A percentile compares a stretch with the other conserved stretches of the same genome.
These are phyloP conservation scores for Microplitis demolitor DNA, from an alignment of 1,140 invertebrate genomes.

Conservation along the genomic window DNA sequence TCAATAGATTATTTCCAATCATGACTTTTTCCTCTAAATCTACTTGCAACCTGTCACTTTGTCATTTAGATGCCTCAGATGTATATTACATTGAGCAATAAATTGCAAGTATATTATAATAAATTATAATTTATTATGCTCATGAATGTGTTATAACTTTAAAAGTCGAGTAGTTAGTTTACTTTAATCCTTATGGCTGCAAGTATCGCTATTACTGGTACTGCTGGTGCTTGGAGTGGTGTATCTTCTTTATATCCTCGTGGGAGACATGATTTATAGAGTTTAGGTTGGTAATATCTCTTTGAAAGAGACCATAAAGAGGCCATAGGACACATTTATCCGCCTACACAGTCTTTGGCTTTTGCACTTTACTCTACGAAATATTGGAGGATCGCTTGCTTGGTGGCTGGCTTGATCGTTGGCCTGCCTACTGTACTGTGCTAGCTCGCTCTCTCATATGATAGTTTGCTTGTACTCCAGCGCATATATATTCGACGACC, in stretches of 20 bases:
- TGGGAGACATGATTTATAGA: slow-evolving; percentile 16
- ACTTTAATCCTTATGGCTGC: neutral
- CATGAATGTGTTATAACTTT: neutral
- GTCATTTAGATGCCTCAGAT: no score
- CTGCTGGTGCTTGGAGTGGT: no score
- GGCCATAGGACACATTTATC: slow-evolving; percentile 7
- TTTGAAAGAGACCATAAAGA: neutral
- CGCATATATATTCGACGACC: neutral
- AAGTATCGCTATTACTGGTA: neutral
- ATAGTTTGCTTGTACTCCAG: no score
- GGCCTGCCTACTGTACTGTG: no score
- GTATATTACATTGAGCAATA: no score
- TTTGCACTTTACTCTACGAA: neutral
- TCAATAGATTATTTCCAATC: no score
- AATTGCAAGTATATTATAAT: slow-evolving; percentile 4
- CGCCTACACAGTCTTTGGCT: neutral
- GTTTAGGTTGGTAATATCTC: neutral
- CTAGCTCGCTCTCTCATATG: neutral
- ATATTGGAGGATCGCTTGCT: slow-evolving; percentile 3
- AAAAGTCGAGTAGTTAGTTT: neutral
- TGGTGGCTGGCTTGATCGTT: neutral
- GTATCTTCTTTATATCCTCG: neutral
- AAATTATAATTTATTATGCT: slow-evolving; percentile 18
- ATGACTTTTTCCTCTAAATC: no score
- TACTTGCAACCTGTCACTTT: no score